Evolutionary conservation across 2,797 vertebrate species (phyloP).

Genomic region (Malacoraja senta): DNA sequence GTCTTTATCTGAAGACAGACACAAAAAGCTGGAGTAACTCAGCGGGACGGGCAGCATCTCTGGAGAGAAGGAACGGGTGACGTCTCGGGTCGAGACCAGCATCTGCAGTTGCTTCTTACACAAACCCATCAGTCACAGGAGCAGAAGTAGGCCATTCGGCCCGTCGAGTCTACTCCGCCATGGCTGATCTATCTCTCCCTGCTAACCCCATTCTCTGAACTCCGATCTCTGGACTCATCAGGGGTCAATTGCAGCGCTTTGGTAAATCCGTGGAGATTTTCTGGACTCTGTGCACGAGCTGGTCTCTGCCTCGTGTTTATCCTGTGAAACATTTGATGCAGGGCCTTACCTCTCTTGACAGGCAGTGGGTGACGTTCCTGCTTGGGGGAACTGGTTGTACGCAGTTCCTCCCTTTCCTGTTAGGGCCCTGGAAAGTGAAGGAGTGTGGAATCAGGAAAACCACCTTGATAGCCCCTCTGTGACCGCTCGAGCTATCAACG

Average conservation of each 20-base stretch:
- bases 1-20: background rate
- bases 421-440: background rate
- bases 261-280: background rate
- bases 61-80: too few relatives aligned
- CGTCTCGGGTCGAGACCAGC: too few relatives aligned
- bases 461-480: conserved; percentile 11
- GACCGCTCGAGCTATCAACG: too few relatives aligned
- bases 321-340: background rate
- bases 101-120: too few relatives aligned
- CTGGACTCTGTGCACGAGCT: background rate
- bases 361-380: background rate
- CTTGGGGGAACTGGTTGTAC: conserved; percentile 1
- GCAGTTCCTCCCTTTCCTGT: conserved; percentile 21
- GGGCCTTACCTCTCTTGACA: background rate
- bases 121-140: too few relatives aligned
- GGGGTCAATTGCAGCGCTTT: background rate
- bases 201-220: too few relatives aligned
- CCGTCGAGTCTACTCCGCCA: too few relatives aligned
- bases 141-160: too few relatives aligned
- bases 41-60: too few relatives aligned
- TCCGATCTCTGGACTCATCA: background rate
- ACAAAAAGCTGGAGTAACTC: too few relatives aligned
- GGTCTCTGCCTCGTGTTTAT: background rate
- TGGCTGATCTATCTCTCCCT: too few relatives aligned
- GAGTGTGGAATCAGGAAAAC: conserved; percentile 13